A percentile compares a stretch with the other conserved stretches of the same genome.
phyloP scores from a whole-genome alignment of 2,797 vertebrate genomes.

The Melanogrammus aeglefinus region DNA sequence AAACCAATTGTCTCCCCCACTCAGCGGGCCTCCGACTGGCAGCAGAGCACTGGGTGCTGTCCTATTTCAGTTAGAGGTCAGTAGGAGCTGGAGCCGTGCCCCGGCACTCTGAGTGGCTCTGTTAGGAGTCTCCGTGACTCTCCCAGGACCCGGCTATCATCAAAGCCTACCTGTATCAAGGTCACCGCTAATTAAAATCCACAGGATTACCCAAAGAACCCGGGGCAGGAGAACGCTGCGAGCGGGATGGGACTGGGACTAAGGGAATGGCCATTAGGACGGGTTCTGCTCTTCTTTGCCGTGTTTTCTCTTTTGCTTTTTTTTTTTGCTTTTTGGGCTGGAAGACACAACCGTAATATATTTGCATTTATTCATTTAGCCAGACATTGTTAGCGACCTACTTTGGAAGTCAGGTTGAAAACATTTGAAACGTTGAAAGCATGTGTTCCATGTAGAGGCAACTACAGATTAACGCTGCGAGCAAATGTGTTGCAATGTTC shows the following conservation, averaged over 20 bases:
- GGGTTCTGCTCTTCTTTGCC: background rate
- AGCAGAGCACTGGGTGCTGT: conserved; percentile 21
- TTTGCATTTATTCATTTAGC: background rate
- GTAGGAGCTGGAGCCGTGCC: conserved; percentile 46
- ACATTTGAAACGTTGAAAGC: background rate
- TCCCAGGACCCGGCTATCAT: conserved; percentile 48
- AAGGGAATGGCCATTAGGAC: conserved; percentile 23
- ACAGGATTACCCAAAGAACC: conserved; percentile 41
- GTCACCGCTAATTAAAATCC: conserved; percentile 61
- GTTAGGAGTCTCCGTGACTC: conserved; percentile 28
- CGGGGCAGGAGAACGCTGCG: conserved; percentile 36
- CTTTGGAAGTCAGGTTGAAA: background rate
- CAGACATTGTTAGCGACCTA: conserved; percentile 4
- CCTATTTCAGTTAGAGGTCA: conserved; percentile 48
- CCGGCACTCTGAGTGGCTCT: conserved; percentile 34
- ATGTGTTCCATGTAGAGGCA: background rate
- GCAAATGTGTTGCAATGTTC: background rate
- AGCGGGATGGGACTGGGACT: conserved; percentile 43
- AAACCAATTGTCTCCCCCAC: conserved; percentile 8
- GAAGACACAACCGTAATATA: background rate
- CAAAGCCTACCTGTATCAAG: conserved; percentile 56
- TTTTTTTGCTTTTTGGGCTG: background rate
- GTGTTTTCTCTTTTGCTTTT: background rate
- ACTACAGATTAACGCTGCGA: background rate
- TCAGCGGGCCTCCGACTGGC: conserved; percentile 17